Percentiles rank a stretch among this genome's conserved stretches.
Evolutionary conservation across 2,797 vertebrate species (phyloP).

Genomic region (Megalops cyprinoides): DNA sequence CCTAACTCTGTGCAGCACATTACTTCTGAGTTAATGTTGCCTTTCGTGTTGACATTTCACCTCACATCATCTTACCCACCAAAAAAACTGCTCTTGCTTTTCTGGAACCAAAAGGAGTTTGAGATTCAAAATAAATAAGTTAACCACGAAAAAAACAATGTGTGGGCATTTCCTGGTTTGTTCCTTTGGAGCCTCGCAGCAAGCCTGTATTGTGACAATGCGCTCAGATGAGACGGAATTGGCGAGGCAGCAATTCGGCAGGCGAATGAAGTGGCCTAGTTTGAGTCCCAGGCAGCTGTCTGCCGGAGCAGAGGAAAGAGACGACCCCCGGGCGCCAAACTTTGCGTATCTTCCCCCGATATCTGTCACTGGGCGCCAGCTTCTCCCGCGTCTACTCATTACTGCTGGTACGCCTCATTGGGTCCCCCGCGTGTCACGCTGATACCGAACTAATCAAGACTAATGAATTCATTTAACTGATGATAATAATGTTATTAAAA

Average conservation of each 20-base stretch:
- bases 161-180: background rate
- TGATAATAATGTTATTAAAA: slow-evolving; percentile 96
- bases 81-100: background rate
- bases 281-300: background rate
- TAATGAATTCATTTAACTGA: slow-evolving; percentile 93
- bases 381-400: slow-evolving; percentile 59
- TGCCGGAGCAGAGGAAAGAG: background rate
- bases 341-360: slow-evolving; percentile 17
- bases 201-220: no score
- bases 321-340: background rate
- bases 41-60: no score
- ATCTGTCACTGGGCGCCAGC: slow-evolving; percentile 32
- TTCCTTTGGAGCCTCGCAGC: no score
- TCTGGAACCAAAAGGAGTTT: background rate
- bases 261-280: background rate
- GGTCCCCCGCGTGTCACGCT: slow-evolving; percentile 75
- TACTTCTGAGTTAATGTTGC: no score
- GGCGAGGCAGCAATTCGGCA: no score
- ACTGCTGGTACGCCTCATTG: slow-evolving; percentile 71
- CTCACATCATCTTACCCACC: background rate
- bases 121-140: background rate
- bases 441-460: slow-evolving; percentile 90
- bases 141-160: background rate
- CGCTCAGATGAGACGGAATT: no score
- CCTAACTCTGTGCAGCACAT: no score